phyloP scores from a whole-genome alignment of 1,140 invertebrate species.

The Dendroctonus valens region DNA sequence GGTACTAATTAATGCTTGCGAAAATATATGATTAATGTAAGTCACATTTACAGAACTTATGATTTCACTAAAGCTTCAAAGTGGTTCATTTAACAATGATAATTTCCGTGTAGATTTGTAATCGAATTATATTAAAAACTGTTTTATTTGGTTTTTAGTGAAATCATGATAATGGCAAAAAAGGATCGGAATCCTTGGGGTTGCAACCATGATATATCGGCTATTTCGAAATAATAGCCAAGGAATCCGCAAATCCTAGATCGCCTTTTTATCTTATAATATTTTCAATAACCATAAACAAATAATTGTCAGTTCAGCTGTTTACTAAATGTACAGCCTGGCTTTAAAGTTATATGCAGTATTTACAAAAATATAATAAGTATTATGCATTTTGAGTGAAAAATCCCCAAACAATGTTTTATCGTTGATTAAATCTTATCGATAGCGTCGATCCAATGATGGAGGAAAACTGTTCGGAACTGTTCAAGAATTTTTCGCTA shows the following conservation, averaged over 20 bases:
- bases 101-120: too few species aligned
- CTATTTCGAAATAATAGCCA: not conserved
- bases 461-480: too few species aligned
- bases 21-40: not conserved
- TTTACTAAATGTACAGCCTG: not conserved
- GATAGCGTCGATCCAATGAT: not conserved
- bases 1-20: too few species aligned
- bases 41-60: not conserved
- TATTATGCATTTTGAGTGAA: not conserved
- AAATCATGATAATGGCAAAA: not conserved
- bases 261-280: not conserved
- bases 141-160: not conserved
- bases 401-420: not conserved
- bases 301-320: slow-evolving; percentile 12
- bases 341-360: not conserved
- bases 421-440: not conserved
- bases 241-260: not conserved
- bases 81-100: not conserved
- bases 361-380: slow-evolving; percentile 7
- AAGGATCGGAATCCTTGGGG: slow-evolving; percentile 16
- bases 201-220: slow-evolving; percentile 19
- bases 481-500: not conserved
- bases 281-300: not conserved
- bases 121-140: too few species aligned
- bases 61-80: not conserved